phyloP scores from a whole-genome alignment of 2,888 invertebrate species.

The Tetrapedia diversipes region DNA sequence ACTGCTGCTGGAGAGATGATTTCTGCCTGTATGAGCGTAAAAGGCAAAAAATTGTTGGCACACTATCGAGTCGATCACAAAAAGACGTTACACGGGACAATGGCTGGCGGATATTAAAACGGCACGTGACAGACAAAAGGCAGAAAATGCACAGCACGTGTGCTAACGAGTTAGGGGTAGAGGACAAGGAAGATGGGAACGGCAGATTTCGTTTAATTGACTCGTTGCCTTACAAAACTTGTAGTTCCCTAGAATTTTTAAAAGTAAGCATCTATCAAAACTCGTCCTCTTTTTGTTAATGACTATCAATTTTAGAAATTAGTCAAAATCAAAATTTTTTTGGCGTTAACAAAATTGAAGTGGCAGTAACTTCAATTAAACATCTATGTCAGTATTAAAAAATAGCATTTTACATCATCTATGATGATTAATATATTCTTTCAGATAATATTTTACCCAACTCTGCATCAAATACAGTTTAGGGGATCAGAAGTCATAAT shows the following conservation, averaged over 20 bases:
- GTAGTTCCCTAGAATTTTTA: conserved; percentile 1
- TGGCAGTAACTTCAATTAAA: background rate
- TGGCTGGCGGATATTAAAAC: conserved; percentile 75
- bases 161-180: conserved; percentile 72
- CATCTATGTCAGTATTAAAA: background rate
- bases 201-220: conserved; percentile 64
- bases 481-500: too few species aligned
- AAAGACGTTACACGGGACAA: conserved; percentile 66
- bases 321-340: background rate
- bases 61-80: conserved; percentile 51
- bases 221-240: conserved; percentile 12
- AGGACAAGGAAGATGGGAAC: conserved; percentile 58
- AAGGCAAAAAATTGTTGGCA: conserved; percentile 57
- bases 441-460: too few species aligned
- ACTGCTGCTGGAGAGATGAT: conserved; percentile 1
- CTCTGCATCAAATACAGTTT: too few species aligned
- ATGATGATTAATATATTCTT: too few species aligned
- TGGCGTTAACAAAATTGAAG: background rate
- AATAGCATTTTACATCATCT: too few species aligned
- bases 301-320: background rate
- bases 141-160: conserved; percentile 79
- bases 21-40: background rate
- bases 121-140: conserved; percentile 79
- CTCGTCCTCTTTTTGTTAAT: background rate
- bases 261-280: background rate